Evolutionary conservation across 2,888 invertebrate genomes (phyloP).

Genomic region (Trilocha varians): DNA sequence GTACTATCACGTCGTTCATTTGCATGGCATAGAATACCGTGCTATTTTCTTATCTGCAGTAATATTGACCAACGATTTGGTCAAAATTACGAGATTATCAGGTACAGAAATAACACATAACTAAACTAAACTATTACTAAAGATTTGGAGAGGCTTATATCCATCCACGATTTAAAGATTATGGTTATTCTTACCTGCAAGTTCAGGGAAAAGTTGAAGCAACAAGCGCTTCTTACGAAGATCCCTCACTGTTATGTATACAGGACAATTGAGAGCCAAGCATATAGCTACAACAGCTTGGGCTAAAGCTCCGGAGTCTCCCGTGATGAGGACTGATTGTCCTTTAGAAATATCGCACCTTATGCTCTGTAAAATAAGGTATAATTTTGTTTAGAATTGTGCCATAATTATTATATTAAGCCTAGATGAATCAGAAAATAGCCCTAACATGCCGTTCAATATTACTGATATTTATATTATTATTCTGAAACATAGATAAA

Average conservation of each 20-base stretch:
- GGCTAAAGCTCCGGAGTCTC: slow-evolving; percentile 23
- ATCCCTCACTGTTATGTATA: slow-evolving; percentile 22
- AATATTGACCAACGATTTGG: no score
- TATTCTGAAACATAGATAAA: neutral
- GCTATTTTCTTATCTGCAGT: no score
- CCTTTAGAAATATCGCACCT: neutral
- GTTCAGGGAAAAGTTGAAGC: slow-evolving; percentile 20
- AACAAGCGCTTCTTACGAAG: slow-evolving; percentile 19
- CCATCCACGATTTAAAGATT: neutral
- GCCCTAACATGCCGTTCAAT: slow-evolving; percentile 21
- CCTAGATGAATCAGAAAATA: no score
- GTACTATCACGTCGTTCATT: no score
- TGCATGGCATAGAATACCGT: no score
- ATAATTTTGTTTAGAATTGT: slow-evolving; percentile 17
- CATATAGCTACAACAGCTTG: slow-evolving; percentile 24
- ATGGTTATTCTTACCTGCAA: slow-evolving; percentile 19
- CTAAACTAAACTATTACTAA: neutral
- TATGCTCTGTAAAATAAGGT: slow-evolving; percentile 6
- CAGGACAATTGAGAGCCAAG: slow-evolving; percentile 15
- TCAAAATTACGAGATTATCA: no score
- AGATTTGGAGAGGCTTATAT: neutral
- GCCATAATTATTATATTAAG: slow-evolving; percentile 26
- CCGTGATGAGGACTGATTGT: slow-evolving; percentile 15
- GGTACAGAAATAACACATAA: no score
- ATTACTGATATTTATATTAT: neutral